Evolutionary conservation across 2,113 vertebrate species (phyloP), one percentile per base, ranked within the genome.

Genomic region (Hydropotes inermis): DNA sequence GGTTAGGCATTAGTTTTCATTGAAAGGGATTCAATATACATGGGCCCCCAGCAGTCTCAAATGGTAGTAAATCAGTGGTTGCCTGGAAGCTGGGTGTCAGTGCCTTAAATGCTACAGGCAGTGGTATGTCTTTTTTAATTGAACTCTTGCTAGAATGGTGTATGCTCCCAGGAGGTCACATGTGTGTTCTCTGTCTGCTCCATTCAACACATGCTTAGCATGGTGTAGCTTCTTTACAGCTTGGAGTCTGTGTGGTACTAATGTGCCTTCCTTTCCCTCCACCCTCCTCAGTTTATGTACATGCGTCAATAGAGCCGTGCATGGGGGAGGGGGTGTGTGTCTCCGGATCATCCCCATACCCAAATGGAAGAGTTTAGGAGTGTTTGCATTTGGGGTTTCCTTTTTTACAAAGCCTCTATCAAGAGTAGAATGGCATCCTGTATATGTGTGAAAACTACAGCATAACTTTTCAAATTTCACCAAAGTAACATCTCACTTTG

Each of bases 271-370:
- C 33, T 50, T 5, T 17, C 50, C 61, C 93, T 70, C 27, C 2
- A 1, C 52, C 15, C 19, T 6, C 67, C 58, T 39, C 64, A 11
- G 7, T 33, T 1, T n/a, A 0, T 55, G 19, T 6, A 0, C 6
- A 3, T 6, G 14, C 3, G 0, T 6, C 3, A 2, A 39, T 16
- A 33, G 83, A 52, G 1, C 1, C 3, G 2, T 7, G 84, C 19
- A 0, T 36, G 45, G 76, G 79, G 33, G 25, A 16, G n/a, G 11
- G 36, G 36, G n/a, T n/a, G 5, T 39, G 3, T 39, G 15, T 21
- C 28, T 4, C 11, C 58, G 89, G 74, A 30, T 39, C 55, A 54
- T 54, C 2, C 43, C 82, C 21, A 17, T 17, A 27, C n/a, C 57
- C 21, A 52, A 39, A 52, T 74, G 43, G 45, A 25, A 45, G 50